phyloP scores from a whole-genome alignment of 1,140 invertebrate species.

The Coptotermes formosanus region DNA sequence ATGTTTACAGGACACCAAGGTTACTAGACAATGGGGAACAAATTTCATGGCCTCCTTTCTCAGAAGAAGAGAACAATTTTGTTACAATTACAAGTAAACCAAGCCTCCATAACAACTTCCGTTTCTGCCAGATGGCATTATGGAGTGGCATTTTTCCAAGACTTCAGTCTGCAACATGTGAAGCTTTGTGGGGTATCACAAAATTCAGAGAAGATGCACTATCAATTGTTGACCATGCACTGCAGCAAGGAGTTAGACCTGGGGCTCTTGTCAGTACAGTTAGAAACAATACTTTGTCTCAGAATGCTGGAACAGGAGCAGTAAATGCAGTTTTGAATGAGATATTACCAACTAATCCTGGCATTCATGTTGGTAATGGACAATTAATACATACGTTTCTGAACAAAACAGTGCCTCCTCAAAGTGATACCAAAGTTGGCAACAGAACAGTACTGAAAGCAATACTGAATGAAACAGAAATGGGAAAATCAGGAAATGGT shows the following conservation, averaged over 20 bases:
- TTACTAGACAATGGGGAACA: not conserved
- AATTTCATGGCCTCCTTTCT: conserved; percentile 28
- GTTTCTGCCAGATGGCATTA: conserved; percentile 58
- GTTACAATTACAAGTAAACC: conserved; percentile 30
- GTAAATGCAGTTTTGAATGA: not conserved
- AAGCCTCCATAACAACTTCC: not conserved
- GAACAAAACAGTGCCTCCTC: not conserved
- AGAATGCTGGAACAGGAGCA: not conserved
- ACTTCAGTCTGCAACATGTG: conserved; percentile 52
- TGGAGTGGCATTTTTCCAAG: conserved; percentile 56
- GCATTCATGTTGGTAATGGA: not conserved
- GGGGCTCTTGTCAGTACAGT: not conserved
- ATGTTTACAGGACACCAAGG: conserved; percentile 34
- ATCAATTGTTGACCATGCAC: not conserved
- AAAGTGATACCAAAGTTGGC: no score
- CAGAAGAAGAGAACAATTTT: conserved; percentile 35
- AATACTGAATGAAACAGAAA: no score
- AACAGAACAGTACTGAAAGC: no score
- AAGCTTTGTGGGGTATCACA: conserved; percentile 31
- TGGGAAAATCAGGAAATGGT: no score
- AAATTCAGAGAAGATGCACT: not conserved
- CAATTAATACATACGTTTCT: not conserved
- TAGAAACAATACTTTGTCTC: not conserved
- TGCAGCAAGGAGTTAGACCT: not conserved
- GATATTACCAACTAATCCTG: not conserved